These are phyloP conservation scores for Calidris pugnax DNA, from an alignment of 2,113 vertebrate species.

Conservation along the genomic window DNA sequence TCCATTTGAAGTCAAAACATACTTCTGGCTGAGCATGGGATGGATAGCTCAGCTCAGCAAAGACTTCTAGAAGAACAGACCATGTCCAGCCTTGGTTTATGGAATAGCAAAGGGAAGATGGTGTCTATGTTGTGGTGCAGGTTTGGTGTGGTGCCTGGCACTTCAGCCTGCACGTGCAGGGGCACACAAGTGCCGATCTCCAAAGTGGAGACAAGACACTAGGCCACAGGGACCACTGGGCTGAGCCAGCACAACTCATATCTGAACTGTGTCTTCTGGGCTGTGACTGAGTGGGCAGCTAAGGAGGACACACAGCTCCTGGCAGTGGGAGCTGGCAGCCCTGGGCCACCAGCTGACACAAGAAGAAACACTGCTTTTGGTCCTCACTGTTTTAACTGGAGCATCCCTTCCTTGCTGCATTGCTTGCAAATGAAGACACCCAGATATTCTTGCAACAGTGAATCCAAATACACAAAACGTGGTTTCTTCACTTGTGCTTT, in stretches of 20 bases:
- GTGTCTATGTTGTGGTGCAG: neutral
- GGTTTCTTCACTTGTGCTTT: neutral
- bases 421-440: neutral
- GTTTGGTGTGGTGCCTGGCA: neutral
- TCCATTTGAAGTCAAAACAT: neutral
- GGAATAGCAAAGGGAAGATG: neutral
- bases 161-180: accelerated
- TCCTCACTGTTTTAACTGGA: neutral
- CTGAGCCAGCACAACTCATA: neutral
- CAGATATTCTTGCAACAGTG: neutral
- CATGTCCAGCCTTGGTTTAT: too few species aligned
- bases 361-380: neutral
- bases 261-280: neutral
- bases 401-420: neutral
- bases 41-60: neutral
- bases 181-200: neutral
- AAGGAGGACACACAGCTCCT: neutral
- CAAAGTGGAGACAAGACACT: neutral
- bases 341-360: neutral
- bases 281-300: neutral
- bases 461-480: neutral
- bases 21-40: neutral
- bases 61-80: neutral
- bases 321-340: neutral
- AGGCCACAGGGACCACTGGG: accelerated